These are phyloP conservation scores for Anthopleura xanthogrammica DNA, from an alignment of 92 coral and sea anemone species.

Conservation along the genomic window DNA sequence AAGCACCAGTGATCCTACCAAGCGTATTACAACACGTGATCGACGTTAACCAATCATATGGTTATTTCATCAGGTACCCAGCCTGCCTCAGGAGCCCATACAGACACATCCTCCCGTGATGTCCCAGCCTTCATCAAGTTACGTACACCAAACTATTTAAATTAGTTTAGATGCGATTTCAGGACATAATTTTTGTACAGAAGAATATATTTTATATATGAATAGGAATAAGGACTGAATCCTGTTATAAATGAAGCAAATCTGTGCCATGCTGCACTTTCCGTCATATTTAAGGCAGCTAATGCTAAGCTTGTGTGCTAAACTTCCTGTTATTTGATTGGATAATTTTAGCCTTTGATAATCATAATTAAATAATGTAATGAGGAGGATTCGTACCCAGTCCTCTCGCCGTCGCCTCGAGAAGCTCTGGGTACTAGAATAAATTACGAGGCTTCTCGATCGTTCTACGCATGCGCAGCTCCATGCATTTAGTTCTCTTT, in stretches of 20 bases:
- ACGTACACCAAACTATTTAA: constrained; percentile 24
- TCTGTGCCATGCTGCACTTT: constrained; percentile 6
- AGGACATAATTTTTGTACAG: constrained; percentile 52
- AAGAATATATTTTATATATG: constrained; percentile 52
- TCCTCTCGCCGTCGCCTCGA: not conserved
- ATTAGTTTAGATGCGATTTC: constrained; percentile 15
- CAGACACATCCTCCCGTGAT: constrained; percentile 9
- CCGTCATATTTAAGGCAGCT: constrained; percentile 8
- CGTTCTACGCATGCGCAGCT: constrained; percentile 19
- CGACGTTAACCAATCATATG: not conserved
- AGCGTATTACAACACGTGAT: not conserved
- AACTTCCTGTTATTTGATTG: not conserved
- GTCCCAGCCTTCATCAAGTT: constrained; percentile 12
- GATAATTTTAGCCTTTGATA: not conserved
- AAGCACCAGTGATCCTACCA: not conserved
- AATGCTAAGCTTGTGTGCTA: not conserved
- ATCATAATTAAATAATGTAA: not conserved
- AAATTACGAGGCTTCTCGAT: not conserved
- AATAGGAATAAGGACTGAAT: constrained; percentile 38
- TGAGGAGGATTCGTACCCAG: not conserved
- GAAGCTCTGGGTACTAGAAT: not conserved
- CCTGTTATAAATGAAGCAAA: constrained; percentile 21
- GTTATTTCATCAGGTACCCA: constrained; percentile 16
- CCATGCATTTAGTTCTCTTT: constrained; percentile 1
- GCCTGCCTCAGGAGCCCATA: constrained; percentile 23